Base-by-base conservation (phyloP, 2,113 vertebrate species). In the Cyprinodon variegatus region DNA sequence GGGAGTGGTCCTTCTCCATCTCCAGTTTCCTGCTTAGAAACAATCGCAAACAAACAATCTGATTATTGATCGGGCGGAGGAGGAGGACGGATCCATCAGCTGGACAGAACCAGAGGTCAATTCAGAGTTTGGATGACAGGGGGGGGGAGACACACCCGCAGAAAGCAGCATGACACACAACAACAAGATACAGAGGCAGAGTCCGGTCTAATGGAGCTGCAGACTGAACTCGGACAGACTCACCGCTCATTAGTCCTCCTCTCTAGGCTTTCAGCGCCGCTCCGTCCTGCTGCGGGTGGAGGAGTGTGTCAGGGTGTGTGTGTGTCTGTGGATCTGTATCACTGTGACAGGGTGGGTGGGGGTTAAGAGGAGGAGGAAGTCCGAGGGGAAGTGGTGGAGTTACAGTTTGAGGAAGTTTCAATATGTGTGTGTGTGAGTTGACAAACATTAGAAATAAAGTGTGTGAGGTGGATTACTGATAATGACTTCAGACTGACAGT, bases 221-320 rank as follows among this genome's bases (percentile, higher is more conserved):
- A 14, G 17, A 39, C 40, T 59, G 50, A 61, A 20, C 72, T 45
- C 45, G 15, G 36, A 39, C 61, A 63, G 6, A 85, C 89, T 88
- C 68, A 89, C 87, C 89, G 63, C 38, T 79, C 83, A 82, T 83
- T 72, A 72, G 89, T 74, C n/a, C 78, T 86, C 75, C 75, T 75
- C 62, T 78, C 69, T 50, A 68, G 79, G 9, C 37, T 4, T 62
- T n/a, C 75, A 66, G 82, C 79, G 82, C 65, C 62, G 39, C 70
- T 68, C 50, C 12, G 74, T 75, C 70, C 79, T 9, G 73, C 76
- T 82, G 17, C 13, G 36, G 46, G 59, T 29, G 39, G 0, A 0
- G 17, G 64, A 13, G 68, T 40, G 67, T 40, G 69, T 39, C 3
- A 20, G 41, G 43, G 1, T 0, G 59, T 61, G 77, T 22, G 50